These are phyloP conservation scores for Macrosteles quadrilineatus DNA, from an alignment of 1,140 invertebrate species.

Conservation along the genomic window DNA sequence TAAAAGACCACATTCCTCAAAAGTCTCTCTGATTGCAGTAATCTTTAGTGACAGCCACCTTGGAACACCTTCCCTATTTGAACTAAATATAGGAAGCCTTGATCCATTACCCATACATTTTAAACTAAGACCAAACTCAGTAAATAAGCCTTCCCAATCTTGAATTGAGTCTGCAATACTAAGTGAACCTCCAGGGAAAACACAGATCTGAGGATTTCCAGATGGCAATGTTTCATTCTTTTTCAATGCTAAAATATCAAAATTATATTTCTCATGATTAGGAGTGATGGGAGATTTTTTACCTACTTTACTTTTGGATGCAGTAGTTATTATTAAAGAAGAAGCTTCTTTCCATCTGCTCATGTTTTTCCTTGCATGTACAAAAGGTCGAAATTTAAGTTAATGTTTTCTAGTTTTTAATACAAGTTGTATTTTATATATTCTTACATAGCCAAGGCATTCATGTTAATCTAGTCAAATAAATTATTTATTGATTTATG, in stretches of 20 bases:
- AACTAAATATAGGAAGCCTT: conserved; percentile 54
- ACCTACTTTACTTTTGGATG: conserved; percentile 38
- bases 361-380: too few relatives aligned
- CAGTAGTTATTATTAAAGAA: conserved; percentile 51
- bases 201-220: conserved; percentile 71
- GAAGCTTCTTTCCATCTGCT: conserved; percentile 50
- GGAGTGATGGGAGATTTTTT: too few relatives aligned
- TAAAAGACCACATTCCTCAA: conserved; percentile 88
- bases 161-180: conserved; percentile 66
- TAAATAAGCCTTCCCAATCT: conserved; percentile 71
- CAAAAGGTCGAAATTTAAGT: too few relatives aligned
- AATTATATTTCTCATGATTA: conserved; percentile 48
- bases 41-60: conserved; percentile 77
- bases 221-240: conserved; percentile 58
- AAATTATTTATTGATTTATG: too few relatives aligned
- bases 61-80: conserved; percentile 47
- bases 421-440: too few relatives aligned
- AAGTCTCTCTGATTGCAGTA: conserved; percentile 85
- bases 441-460: too few relatives aligned
- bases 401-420: too few relatives aligned
- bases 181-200: conserved; percentile 80
- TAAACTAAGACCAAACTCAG: conserved; percentile 55
- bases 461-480: too few relatives aligned
- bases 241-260: conserved; percentile 65
- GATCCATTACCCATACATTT: conserved; percentile 32